Conservation (phyloP, 2,113 vertebrate species). For the Sialia sialis region DNA sequence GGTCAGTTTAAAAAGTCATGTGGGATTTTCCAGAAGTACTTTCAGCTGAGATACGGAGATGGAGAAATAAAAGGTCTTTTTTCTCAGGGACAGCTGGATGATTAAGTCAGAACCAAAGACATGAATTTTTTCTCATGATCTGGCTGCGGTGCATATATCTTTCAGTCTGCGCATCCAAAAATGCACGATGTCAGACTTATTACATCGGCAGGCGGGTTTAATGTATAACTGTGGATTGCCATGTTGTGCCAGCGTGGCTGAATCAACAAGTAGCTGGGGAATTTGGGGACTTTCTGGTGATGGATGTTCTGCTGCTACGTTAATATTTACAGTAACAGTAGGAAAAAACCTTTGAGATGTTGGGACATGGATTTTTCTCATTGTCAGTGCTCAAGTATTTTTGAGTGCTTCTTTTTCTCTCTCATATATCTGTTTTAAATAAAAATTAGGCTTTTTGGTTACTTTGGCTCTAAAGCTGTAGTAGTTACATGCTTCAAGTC, state of each 20-base stretch:
- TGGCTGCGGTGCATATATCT: not conserved
- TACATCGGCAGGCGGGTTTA: not conserved
- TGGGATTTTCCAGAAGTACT: not conserved
- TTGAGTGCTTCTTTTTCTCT: not conserved
- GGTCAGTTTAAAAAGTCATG: not conserved
- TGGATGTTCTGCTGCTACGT: not conserved
- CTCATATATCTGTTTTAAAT: not conserved
- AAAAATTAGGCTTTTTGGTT: not conserved
- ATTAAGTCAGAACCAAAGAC: not conserved
- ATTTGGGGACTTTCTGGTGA: conserved; percentile 44
- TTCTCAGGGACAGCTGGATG: not conserved
- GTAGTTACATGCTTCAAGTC: not conserved
- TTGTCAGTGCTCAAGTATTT: not conserved
- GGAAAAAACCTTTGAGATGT: conserved; percentile 1
- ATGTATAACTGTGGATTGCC: not conserved
- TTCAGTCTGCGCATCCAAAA: not conserved
- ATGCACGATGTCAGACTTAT: not conserved
- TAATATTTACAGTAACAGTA: not conserved
- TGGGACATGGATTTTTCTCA: not conserved
- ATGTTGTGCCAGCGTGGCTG: not conserved
- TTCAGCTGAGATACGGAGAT: not conserved
- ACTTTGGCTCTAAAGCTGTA: not conserved
- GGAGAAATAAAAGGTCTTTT: not conserved
- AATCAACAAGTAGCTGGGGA: not conserved
- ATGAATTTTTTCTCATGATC: not conserved